A percentile compares a stretch with the other conserved stretches of the same genome.
Evolutionary conservation across 1,140 invertebrate genomes (phyloP).

Genomic region (Chironomus tepperi): DNA sequence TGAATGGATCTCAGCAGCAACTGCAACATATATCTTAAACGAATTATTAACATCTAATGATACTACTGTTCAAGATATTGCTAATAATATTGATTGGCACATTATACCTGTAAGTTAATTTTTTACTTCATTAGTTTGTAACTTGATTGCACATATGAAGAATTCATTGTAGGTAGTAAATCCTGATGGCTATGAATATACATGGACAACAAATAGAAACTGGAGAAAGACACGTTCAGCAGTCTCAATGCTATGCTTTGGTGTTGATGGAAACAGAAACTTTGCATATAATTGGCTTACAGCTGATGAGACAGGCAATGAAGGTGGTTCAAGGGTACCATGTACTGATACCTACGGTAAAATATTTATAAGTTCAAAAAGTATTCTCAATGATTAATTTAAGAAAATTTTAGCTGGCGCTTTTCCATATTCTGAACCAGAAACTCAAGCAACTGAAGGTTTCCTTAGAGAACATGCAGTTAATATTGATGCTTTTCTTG

Average conservation of each 20-base stretch:
- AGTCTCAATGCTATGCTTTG: constrained; percentile 28
- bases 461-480: constrained; percentile 39
- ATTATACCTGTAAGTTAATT: constrained; percentile 56
- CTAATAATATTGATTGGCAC: constrained; percentile 59
- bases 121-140: constrained; percentile 30
- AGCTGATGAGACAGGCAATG: constrained; percentile 28
- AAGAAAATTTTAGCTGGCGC: constrained; percentile 55
- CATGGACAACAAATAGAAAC: constrained; percentile 29
- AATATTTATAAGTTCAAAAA: constrained; percentile 29
- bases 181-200: constrained; percentile 26
- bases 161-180: constrained; percentile 25
- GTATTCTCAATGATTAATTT: constrained; percentile 54
- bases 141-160: neutral
- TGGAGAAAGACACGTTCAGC: constrained; percentile 38
- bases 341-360: constrained; percentile 46
- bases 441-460: constrained; percentile 42
- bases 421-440: constrained; percentile 50
- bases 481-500: neutral
- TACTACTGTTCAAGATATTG: constrained; percentile 40
- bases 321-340: constrained; percentile 45
- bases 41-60: constrained; percentile 43
- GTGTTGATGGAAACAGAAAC: constrained; percentile 37
- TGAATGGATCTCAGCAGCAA: constrained; percentile 50
- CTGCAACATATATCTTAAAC: constrained; percentile 43
- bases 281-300: constrained; percentile 38